phyloP scores from a whole-genome alignment of 1,140 invertebrate species.

The Drosophila fuyamai region DNA sequence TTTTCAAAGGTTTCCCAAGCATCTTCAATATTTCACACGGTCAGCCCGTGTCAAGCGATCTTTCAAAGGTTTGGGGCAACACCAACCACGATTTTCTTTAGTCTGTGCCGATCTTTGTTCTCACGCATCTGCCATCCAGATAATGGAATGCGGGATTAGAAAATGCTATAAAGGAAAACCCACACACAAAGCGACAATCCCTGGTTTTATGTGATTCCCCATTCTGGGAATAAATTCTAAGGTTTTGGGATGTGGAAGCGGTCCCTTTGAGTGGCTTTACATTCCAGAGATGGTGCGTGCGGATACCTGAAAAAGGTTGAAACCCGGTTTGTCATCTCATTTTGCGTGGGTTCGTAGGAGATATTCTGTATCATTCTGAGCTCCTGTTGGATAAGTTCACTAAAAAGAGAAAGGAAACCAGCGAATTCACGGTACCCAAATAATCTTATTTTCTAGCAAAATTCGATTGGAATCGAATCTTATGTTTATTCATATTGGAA shows the following conservation, averaged over 20 bases:
- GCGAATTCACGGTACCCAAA: too few relatives aligned
- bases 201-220: conserved; percentile 18
- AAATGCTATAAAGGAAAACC: conserved; percentile 11
- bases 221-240: conserved; percentile 23
- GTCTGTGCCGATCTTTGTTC: conserved; percentile 39
- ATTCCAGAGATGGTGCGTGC: conserved; percentile 15
- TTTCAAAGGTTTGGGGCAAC: not conserved
- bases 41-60: conserved; percentile 32
- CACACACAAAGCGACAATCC: conserved; percentile 18
- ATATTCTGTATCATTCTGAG: not conserved
- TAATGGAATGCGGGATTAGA: conserved; percentile 19
- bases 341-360: not conserved
- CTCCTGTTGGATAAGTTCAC: conserved; percentile 4
- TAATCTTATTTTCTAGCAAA: too few relatives aligned
- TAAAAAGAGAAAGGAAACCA: not conserved
- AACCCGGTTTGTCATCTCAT: conserved; percentile 5
- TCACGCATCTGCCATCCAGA: conserved; percentile 41
- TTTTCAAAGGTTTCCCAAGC: conserved; percentile 32
- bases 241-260: conserved; percentile 13
- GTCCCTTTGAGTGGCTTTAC: conserved; percentile 31
- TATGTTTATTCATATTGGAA: too few relatives aligned
- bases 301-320: conserved; percentile 22
- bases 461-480: too few relatives aligned
- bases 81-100: conserved; percentile 1
- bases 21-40: conserved; percentile 41